Evolutionary conservation across 2,888 invertebrate species (phyloP), one percentile per base, ranked within the genome.

Genomic region (Tortrix viridana): DNA sequence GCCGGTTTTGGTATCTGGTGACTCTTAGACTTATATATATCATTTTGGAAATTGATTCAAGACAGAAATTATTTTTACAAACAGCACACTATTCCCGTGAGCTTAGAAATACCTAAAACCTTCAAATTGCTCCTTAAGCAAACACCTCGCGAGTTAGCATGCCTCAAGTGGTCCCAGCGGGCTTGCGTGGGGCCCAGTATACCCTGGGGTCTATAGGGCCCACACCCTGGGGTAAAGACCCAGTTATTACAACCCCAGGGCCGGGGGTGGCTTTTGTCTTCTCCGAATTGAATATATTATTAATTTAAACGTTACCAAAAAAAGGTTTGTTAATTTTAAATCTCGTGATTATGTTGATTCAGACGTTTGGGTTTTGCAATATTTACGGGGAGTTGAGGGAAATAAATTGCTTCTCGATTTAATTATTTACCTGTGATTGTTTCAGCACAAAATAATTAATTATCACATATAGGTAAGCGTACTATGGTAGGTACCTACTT

Each of bases 161-260:
- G 69, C 77, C 78, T 83, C 81, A 86, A 89, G 90, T 88, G 86
- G 77, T 80, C 90, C 87, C 90, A 65, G 74, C 74, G 85, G 90
- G 85, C 77, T 82, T 69, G 84, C 87, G 83, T 85, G 86, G 72
- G 32, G 63, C 75, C 71, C 65, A 66, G 69, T 67, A 72, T 74
- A 79, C 80, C 79, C 77, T 56, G 65, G 72, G 71, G 71, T 58
- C 48, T 46, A 57, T 46, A 18, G 20, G 48, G 22, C 23, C 44
- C 60, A 47, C n/a, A n/a, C n/a, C n/a, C n/a, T n/a, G 23, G n/a
- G 46, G 32, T 32, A 32, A 32, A 32, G 32, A 32, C 20, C 48
- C 47, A 65, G 49, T 84, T 87, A 86, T 84, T 80, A 74, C 79
- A 68, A 46, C 26, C 32, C 32, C 32, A 12, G 9, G 66, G 69